Conservation (phyloP, 2,797 vertebrate species). For the Pempheris klunzingeri region DNA sequence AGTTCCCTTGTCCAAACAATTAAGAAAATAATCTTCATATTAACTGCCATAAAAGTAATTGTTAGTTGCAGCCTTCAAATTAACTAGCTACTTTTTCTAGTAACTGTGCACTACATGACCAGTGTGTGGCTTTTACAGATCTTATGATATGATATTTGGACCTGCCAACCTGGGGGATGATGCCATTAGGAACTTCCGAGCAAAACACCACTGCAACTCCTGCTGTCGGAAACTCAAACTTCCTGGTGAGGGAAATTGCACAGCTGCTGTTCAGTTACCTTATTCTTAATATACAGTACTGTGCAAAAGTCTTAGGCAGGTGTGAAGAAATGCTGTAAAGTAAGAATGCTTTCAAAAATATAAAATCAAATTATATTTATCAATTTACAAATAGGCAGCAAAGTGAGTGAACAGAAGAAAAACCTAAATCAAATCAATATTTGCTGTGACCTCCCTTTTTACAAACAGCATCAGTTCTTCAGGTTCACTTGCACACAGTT, state of each 20-base stretch:
- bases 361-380: too few species aligned
- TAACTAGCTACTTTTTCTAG: not conserved
- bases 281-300: not conserved
- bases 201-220: conserved; percentile 98
- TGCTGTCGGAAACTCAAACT: conserved; percentile 99
- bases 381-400: too few species aligned
- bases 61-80: not conserved
- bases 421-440: too few species aligned
- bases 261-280: not conserved
- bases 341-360: too few species aligned
- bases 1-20: too few species aligned
- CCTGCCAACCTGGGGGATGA: conserved; percentile 97
- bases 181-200: conserved; percentile 96
- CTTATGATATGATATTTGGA: conserved; percentile 97
- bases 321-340: too few species aligned
- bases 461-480: too few species aligned
- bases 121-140: conserved; percentile 79
- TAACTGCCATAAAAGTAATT: not conserved
- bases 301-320: too few species aligned
- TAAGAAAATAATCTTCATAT: not conserved
- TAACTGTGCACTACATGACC: not conserved
- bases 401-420: too few species aligned
- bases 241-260: conserved; percentile 86
- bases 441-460: too few species aligned
- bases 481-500: too few species aligned